A percentile compares a stretch with the other conserved stretches of the same genome.
Evolutionary conservation across 1,140 invertebrate species (phyloP).

Genomic region (Ladona fulva): DNA sequence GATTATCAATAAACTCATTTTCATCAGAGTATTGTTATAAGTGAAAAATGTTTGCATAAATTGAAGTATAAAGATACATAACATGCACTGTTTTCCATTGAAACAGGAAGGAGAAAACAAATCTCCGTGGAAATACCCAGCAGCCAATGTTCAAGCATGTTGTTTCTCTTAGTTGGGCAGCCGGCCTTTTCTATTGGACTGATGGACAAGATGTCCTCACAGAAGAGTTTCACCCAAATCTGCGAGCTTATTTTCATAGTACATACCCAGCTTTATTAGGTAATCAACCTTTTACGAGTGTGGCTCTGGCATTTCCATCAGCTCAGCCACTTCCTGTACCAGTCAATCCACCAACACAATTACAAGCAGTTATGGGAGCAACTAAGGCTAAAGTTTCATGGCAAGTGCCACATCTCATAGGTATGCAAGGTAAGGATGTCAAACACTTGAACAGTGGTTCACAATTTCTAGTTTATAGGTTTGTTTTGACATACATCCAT

Average conservation of each 20-base stretch:
- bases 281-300: conserved; percentile 40
- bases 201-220: conserved; percentile 58
- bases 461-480: too few relatives aligned
- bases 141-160: conserved; percentile 67
- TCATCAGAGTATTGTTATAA: too few relatives aligned
- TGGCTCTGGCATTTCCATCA: conserved; percentile 46
- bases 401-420: conserved; percentile 62
- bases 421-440: conserved; percentile 65
- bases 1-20: too few relatives aligned
- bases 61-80: too few relatives aligned
- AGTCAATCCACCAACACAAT: conserved; percentile 59
- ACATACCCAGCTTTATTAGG: conserved; percentile 44
- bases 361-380: conserved; percentile 68
- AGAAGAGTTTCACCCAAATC: conserved; percentile 57
- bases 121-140: conserved; percentile 64
- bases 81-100: too few relatives aligned
- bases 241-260: conserved; percentile 65
- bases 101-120: conserved; percentile 42
- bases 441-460: too few relatives aligned
- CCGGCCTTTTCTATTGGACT: conserved; percentile 74
- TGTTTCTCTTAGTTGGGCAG: conserved; percentile 60
- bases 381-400: conserved; percentile 66
- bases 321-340: conserved; percentile 66
- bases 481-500: too few relatives aligned
- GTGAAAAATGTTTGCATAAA: too few relatives aligned